phyloP scores from a whole-genome alignment of 1,140 invertebrate genomes.

The Sycophila sp. region DNA sequence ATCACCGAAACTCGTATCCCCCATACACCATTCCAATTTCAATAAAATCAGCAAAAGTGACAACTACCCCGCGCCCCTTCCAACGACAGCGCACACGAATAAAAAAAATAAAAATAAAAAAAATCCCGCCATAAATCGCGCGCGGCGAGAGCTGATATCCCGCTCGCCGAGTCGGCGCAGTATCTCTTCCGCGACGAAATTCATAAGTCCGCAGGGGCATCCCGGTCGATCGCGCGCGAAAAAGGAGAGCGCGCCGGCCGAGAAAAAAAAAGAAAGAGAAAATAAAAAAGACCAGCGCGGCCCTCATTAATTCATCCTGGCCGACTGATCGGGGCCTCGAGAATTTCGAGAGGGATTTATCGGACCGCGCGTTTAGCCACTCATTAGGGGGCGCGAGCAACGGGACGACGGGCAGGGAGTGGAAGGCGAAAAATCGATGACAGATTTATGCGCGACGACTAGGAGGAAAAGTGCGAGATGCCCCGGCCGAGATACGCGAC shows the following conservation, averaged over 20 bases:
- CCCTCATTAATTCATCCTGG: slow-evolving; percentile 31
- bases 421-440: slow-evolving; percentile 13
- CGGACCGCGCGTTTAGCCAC: slow-evolving; percentile 31
- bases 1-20: too few relatives aligned
- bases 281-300: background rate
- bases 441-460: slow-evolving; percentile 39
- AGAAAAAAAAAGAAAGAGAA: background rate
- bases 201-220: slow-evolving; percentile 19
- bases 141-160: too few relatives aligned
- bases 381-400: too few relatives aligned
- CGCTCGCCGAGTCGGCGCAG: too few relatives aligned
- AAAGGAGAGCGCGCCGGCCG: background rate
- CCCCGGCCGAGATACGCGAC: slow-evolving; percentile 42
- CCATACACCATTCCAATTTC: too few relatives aligned
- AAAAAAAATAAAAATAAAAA: too few relatives aligned
- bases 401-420: too few relatives aligned
- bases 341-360: slow-evolving; percentile 33
- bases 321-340: slow-evolving; percentile 30
- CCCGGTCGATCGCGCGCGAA: background rate
- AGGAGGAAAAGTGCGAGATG: slow-evolving; percentile 40
- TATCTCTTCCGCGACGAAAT: background rate
- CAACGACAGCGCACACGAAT: too few relatives aligned
- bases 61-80: too few relatives aligned
- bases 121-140: too few relatives aligned
- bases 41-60: too few relatives aligned